Evolutionary conservation across 1,140 invertebrate species (phyloP), one percentile per base, ranked within the genome.

Genomic region (Leguminivora glycinivorella): DNA sequence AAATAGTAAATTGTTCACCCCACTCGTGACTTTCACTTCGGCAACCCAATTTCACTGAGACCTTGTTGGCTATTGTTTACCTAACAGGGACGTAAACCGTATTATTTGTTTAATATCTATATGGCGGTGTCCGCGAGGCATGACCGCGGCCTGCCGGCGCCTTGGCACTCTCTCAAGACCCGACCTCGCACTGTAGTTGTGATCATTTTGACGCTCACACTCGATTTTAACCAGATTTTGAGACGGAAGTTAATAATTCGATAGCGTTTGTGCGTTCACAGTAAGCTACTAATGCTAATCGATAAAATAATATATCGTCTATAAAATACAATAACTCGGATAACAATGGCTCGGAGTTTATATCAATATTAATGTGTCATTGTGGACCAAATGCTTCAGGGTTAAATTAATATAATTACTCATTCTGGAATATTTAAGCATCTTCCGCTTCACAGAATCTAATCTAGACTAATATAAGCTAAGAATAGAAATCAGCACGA

Each of bases 11-110:
- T 5, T 29, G 58, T 31, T 29, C 34, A 38, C 34, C 47, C 47
- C 26, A 29, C 58, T 14, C 58, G 14, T 29, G 22, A 22, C 58
- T 63, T 63, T 63, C 58, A 63, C 58, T 29, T 31, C 3, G 6
- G n/a, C 26, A 63, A 63, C 58, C 58, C 26, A 63, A 34, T 63
- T 63, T 29, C 25, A 29, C 24, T 63, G 26, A 63, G 29, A 63
- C 25, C 58, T 63, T 63, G 58, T 34, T 31, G 58, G 58, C 58
- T 63, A 63, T 63, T 63, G 58, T 63, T 63, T 63, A 63, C 58
- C 58, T 63, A 63, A 63, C 58, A 34, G 58, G 58, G 58, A 63
- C 58, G 58, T 63, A 63, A 63, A 63, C 26, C 17, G 26, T 63
- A 63, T 63, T 63, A 63, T 63, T 52, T 52, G 47, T 52, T 52